Percentiles rank a stretch among this genome's conserved stretches.
Conservation (phyloP, 1,140 invertebrate species). For the Drosophila bocqueti region DNA sequence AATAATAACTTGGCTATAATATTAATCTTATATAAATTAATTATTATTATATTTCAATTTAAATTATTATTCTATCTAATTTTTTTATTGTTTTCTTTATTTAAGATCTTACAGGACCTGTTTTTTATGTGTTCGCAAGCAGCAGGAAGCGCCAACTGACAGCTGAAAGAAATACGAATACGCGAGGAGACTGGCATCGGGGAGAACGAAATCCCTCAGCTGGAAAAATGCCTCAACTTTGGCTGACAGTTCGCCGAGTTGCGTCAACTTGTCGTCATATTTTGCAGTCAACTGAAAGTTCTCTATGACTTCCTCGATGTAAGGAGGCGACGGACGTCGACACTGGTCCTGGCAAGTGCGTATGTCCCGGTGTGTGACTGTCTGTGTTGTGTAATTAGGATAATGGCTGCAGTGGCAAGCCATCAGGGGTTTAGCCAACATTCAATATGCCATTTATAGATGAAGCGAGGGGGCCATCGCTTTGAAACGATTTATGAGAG, state of each 20-base stretch:
- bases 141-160: conserved; percentile 63
- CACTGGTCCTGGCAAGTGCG: conserved; percentile 4
- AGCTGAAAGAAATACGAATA: conserved; percentile 34
- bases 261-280: conserved; percentile 73
- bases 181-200: conserved; percentile 20
- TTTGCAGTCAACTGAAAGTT: conserved; percentile 47
- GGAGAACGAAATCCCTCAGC: conserved; percentile 56
- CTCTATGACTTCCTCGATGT: conserved; percentile 33
- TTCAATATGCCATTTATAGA: conserved; percentile 39
- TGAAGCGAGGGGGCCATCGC: conserved; percentile 1
- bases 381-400: conserved; percentile 42
- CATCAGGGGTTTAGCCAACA: conserved; percentile 11
- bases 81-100: not conserved
- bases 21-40: not conserved
- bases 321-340: conserved; percentile 1
- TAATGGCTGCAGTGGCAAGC: conserved; percentile 46
- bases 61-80: not conserved
- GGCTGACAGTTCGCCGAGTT: conserved; percentile 55
- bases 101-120: not conserved
- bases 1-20: not conserved
- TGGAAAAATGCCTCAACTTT: conserved; percentile 73
- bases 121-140: conserved; percentile 46
- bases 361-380: not conserved
- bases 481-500: conserved; percentile 14
- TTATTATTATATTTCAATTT: not conserved